phyloP scores from a whole-genome alignment of 2,113 vertebrate species.

The Apteryx owenii region DNA sequence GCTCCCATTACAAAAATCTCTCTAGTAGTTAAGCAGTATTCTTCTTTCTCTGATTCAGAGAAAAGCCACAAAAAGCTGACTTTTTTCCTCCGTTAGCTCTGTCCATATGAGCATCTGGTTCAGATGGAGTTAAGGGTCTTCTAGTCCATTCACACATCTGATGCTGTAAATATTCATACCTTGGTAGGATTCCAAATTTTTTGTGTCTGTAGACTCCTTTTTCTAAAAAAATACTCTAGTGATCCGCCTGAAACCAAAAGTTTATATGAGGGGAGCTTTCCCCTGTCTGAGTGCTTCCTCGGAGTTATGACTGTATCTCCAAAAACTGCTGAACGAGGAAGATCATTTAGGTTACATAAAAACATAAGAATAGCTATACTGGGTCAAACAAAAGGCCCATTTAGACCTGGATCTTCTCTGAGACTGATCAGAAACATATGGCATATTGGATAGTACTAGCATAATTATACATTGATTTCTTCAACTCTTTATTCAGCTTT shows the following conservation, averaged over 20 bases:
- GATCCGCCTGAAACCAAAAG: background rate
- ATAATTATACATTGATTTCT: background rate
- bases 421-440: background rate
- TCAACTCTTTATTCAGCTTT: background rate
- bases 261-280: background rate
- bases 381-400: background rate
- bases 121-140: background rate
- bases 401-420: background rate
- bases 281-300: background rate
- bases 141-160: constrained; percentile 1
- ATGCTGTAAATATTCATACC: background rate
- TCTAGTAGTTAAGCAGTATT: background rate
- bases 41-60: background rate
- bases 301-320: background rate
- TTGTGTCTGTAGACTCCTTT: background rate
- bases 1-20: background rate
- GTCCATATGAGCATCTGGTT: background rate
- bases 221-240: background rate
- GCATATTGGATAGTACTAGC: rapidly evolving
- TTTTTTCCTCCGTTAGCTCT: background rate
- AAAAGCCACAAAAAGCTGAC: background rate
- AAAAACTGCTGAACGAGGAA: constrained; percentile 5
- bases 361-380: background rate
- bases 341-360: background rate
- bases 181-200: background rate